phyloP scores from a whole-genome alignment of 2,113 vertebrate species.

The Guaruba guarouba region DNA sequence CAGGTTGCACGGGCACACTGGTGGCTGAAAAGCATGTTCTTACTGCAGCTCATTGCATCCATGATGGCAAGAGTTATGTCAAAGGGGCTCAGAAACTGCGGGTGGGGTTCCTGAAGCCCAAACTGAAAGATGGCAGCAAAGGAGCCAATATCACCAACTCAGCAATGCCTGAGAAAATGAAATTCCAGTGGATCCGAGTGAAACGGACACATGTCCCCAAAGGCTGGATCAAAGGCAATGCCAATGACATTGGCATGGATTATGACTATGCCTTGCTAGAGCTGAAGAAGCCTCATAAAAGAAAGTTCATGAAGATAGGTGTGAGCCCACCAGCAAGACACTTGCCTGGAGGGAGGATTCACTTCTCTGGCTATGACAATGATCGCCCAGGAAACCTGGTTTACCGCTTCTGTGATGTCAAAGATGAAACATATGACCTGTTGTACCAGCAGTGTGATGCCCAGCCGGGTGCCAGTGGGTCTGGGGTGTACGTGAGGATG shows the following conservation, averaged over 20 bases:
- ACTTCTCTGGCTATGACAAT: constrained; percentile 95
- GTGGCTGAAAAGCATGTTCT: constrained; percentile 93
- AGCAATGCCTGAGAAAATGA: constrained; percentile 79
- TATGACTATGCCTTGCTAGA: constrained; percentile 97
- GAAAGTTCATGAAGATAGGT: constrained; percentile 93
- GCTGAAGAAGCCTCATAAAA: constrained; percentile 93
- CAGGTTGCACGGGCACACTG: constrained; percentile 91
- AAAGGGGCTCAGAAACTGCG: constrained; percentile 93
- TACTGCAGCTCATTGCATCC: constrained; percentile 94
- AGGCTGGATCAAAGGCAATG: constrained; percentile 95
- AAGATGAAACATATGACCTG: constrained; percentile 91
- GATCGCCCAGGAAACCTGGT: constrained; percentile 90
- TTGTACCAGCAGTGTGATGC: constrained; percentile 96
- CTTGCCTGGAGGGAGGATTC: constrained; percentile 88
- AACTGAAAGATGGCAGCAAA: constrained; percentile 75
- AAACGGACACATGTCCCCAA: constrained; percentile 96
- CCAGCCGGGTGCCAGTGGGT: constrained; percentile 93
- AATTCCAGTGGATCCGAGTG: constrained; percentile 97
- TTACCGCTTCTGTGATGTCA: constrained; percentile 92
- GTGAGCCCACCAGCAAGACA: constrained; percentile 86
- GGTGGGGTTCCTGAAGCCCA: constrained; percentile 91
- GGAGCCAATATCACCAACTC: constrained; percentile 65
- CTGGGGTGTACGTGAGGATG: constrained; percentile 94
- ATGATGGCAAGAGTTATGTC: constrained; percentile 94
- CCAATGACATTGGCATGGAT: constrained; percentile 98